phyloP scores from a whole-genome alignment of 2,113 vertebrate species.

The Pseudopipra pipra region DNA sequence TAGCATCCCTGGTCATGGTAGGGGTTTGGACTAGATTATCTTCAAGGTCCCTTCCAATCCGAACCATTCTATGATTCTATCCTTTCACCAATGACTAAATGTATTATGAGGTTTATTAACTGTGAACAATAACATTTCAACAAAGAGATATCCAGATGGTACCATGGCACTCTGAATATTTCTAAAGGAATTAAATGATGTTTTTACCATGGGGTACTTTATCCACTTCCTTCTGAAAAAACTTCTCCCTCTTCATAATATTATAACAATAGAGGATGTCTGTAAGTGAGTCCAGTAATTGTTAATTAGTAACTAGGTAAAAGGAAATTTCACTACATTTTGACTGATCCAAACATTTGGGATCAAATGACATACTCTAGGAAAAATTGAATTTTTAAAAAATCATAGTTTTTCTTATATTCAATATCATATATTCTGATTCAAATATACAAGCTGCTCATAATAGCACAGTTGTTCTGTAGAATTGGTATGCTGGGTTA shows the following conservation, averaged over 20 bases:
- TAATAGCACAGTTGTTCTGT: background rate
- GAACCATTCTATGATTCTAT: background rate
- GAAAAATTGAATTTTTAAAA: background rate
- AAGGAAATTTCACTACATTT: slow-evolving; percentile 9
- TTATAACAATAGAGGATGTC: background rate
- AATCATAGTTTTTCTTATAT: background rate
- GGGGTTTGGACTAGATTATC: background rate
- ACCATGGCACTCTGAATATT: slow-evolving; percentile 37
- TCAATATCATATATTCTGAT: background rate
- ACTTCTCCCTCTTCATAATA: background rate
- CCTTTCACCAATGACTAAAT: slow-evolving; percentile 34
- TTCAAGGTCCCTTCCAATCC: background rate
- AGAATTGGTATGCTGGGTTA: background rate
- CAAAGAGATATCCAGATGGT: slow-evolving; percentile 63
- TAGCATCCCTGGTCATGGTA: background rate
- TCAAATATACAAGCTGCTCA: background rate
- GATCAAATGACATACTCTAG: background rate
- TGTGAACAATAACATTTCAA: slow-evolving; percentile 25
- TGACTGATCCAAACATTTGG: background rate
- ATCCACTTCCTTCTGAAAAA: slow-evolving; percentile 36
- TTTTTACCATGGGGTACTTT: slow-evolving; percentile 45
- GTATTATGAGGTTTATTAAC: slow-evolving; percentile 47
- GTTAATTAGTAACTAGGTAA: background rate
- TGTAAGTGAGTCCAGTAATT: background rate
- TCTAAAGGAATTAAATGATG: slow-evolving; percentile 47